A percentile compares a stretch with the other conserved stretches of the same genome.
Evolutionary conservation across 2,888 invertebrate species (phyloP).

Genomic region (Limnephilus rhombicus): DNA sequence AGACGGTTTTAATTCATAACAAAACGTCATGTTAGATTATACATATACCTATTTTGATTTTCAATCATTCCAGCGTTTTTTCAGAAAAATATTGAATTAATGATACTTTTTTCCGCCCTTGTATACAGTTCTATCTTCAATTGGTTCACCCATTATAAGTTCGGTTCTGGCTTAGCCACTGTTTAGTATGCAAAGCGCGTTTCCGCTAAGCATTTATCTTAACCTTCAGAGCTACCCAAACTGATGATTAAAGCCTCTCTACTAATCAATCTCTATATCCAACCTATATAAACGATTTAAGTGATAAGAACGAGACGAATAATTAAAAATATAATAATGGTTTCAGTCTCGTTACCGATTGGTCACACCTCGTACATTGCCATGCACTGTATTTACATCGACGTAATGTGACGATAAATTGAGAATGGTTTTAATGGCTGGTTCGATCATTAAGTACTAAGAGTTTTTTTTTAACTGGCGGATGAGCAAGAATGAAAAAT

Average conservation of each 20-base stretch:
- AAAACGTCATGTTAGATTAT: too few species aligned
- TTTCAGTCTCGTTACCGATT: slow-evolving; percentile 45
- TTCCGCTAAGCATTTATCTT: slow-evolving; percentile 7
- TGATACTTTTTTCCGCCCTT: too few species aligned
- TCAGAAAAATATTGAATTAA: too few species aligned
- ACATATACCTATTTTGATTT: too few species aligned
- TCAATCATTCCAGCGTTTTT: too few species aligned
- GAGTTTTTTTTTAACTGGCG: slow-evolving; percentile 5
- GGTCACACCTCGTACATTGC: slow-evolving; percentile 40
- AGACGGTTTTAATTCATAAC: too few species aligned
- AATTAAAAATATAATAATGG: slow-evolving; percentile 50
- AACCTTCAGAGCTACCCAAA: not conserved
- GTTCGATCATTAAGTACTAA: slow-evolving; percentile 6
- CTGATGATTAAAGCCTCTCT: slow-evolving; percentile 19
- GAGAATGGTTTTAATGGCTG: slow-evolving; percentile 25
- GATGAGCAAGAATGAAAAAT: slow-evolving; percentile 11
- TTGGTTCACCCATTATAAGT: not conserved
- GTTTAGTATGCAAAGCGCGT: not conserved
- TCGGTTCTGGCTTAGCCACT: not conserved
- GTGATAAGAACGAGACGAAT: slow-evolving; percentile 18
- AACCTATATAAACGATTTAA: slow-evolving; percentile 10
- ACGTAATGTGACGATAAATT: slow-evolving; percentile 54
- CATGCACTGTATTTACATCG: slow-evolving; percentile 38
- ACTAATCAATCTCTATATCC: slow-evolving; percentile 28
- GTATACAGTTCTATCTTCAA: not conserved